Evolutionary conservation across 2,797 vertebrate genomes (phyloP), one percentile per base, ranked within the genome.

Genomic region (Neosilurus mollespiculum): DNA sequence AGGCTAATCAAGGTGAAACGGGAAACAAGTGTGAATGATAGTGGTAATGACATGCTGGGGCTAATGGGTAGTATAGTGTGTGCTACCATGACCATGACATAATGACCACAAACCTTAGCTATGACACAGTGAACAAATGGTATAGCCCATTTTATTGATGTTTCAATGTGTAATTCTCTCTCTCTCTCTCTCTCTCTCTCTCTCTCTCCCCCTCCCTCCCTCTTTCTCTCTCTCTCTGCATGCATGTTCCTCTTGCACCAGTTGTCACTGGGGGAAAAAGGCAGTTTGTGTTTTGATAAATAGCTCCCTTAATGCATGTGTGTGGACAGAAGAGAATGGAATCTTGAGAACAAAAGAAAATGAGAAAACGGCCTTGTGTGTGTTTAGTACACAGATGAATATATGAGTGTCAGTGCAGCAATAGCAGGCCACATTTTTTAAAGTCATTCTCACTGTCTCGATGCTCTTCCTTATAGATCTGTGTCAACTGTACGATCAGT

Each of bases 401-500:
- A 61, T 81, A 70, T 82, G 73, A 81, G 80, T 83, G 10, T 54
- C 53, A 54, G 49, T 54, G 49, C 16, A 64, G 78, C 49, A 69
- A 62, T 84, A 73, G 75, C 58, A 78, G 81, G 84, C 82, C 37
- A 82, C 78, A 56, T 78, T 83, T 80, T 88, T 16, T 37, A 14
- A 34, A 37, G 72, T 76, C 72, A 22, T 51, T 84, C 34, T 24
- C 59, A 30, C 49, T 62, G 78, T 83, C 79, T 80, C 67, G 22
- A 73, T 81, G 76, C 84, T 86, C 78, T 83, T 67, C 72, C 72
- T 81, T 87, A 86, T 88, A 86, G 87, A 88, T 88, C 79, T 83
- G 81, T 87, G 84, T 85, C 75, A 86, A 77, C 79, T 88, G 88
- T 80, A 78, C 88, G 88, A 87, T 88, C 87, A 88, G 49, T 70